These are phyloP conservation scores for Cephus runcator DNA, from an alignment of 2,888 invertebrate species.

Conservation along the genomic window DNA sequence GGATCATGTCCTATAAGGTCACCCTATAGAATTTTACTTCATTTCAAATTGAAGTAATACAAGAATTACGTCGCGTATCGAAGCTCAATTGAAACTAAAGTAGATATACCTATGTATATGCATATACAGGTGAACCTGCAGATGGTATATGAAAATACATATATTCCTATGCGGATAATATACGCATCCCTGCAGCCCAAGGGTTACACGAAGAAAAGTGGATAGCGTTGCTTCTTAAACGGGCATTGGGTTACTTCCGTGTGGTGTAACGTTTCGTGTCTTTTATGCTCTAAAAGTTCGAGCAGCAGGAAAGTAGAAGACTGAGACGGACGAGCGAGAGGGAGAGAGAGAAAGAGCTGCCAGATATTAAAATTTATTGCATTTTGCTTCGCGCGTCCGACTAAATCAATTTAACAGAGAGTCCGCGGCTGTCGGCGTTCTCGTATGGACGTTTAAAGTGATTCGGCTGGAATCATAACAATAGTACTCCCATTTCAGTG, in stretches of 20 bases:
- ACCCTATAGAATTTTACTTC: neutral
- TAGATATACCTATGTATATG: neutral
- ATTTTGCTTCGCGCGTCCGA: neutral
- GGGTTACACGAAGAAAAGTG: neutral
- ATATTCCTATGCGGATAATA: neutral
- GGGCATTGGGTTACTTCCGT: slow-evolving; percentile 22
- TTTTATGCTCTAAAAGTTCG: slow-evolving; percentile 21
- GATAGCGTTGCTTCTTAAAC: neutral
- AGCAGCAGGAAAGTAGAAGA: neutral
- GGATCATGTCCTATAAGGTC: neutral
- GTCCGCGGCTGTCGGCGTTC: neutral
- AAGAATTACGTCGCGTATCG: neutral
- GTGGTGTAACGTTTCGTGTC: slow-evolving; percentile 13
- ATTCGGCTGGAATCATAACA: too few relatives aligned
- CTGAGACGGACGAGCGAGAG: neutral
- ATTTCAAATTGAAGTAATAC: neutral
- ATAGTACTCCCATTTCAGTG: too few relatives aligned
- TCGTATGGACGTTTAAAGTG: neutral
- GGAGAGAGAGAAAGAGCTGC: neutral
- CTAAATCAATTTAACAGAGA: neutral
- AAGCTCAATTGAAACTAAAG: neutral
- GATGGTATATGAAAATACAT: neutral
- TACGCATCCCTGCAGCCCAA: neutral
- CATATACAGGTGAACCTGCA: neutral
- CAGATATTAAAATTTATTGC: neutral